These are phyloP conservation scores for Patagioenas fasciata DNA, from an alignment of 2,113 vertebrate species.

Conservation along the genomic window DNA sequence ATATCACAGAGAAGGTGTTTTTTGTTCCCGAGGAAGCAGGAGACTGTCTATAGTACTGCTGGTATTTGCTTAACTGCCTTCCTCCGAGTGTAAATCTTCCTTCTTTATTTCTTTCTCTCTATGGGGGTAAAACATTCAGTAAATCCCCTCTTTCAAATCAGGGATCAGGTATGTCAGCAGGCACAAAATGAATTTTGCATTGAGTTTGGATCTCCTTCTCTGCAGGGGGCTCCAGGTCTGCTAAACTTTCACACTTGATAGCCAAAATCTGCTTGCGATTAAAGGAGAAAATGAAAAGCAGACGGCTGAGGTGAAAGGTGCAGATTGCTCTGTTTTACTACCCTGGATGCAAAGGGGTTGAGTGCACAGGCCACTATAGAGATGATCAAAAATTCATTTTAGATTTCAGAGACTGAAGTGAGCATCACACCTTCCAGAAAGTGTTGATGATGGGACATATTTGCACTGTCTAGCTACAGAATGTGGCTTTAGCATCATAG, in stretches of 20 bases:
- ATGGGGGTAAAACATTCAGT: neutral
- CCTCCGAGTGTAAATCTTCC: neutral
- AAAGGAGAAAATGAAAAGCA: slow-evolving; percentile 60
- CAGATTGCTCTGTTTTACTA: neutral
- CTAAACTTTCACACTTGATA: slow-evolving; percentile 46
- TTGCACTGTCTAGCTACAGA: neutral
- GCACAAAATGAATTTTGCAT: slow-evolving; percentile 10
- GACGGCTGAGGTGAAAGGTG: slow-evolving; percentile 37
- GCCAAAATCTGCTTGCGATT: neutral
- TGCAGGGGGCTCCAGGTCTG: slow-evolving; percentile 16
- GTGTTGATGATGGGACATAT: rapidly evolving
- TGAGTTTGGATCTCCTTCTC: slow-evolving; percentile 4
- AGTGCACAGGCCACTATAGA: neutral
- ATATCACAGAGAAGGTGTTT: neutral
- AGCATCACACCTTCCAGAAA: neutral
- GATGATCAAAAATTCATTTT: neutral
- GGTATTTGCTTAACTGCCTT: slow-evolving; percentile 17
- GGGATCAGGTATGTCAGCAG: slow-evolving; percentile 21
- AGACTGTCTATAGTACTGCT: neutral
- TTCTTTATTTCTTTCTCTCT: slow-evolving; percentile 39
- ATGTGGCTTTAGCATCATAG: neutral
- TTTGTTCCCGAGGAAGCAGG: neutral
- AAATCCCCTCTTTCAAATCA: slow-evolving; percentile 19
- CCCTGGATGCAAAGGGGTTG: neutral
- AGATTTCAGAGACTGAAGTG: neutral